Conservation (phyloP, 1,140 invertebrate species). For the Thalassaphorura encarpata region DNA sequence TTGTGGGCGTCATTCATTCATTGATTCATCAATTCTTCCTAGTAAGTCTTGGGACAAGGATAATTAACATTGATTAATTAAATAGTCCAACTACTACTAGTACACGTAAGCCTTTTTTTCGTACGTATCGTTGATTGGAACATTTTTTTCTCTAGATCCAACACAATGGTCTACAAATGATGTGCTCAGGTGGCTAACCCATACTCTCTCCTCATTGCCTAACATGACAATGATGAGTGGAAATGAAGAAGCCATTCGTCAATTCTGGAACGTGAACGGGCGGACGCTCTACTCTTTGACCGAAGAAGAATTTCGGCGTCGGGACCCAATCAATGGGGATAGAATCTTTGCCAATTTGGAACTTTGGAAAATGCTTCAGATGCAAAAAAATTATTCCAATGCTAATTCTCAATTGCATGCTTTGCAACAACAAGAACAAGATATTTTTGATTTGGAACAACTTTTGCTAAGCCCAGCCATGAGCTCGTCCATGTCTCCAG, state of each 20-base stretch:
- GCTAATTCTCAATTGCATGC: not conserved
- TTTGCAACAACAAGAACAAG: constrained; percentile 1
- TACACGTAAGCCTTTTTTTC: too few relatives aligned
- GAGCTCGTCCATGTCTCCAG: not conserved
- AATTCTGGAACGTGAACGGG: constrained; percentile 55
- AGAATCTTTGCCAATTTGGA: constrained; percentile 78
- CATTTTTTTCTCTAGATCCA: constrained; percentile 56
- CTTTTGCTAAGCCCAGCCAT: not conserved
- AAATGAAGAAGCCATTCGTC: not conserved
- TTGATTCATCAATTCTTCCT: too few relatives aligned
- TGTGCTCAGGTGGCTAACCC: constrained; percentile 47
- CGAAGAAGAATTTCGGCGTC: constrained; percentile 73
- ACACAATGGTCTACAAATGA: constrained; percentile 68
- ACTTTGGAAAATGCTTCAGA: constrained; percentile 66
- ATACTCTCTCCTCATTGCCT: constrained; percentile 19
- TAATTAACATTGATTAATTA: too few relatives aligned
- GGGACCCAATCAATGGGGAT: constrained; percentile 64
- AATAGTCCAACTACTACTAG: too few relatives aligned
- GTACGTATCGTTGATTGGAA: not conserved
- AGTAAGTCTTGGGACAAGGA: too few relatives aligned
- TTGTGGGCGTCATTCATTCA: too few relatives aligned
- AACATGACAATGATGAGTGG: not conserved
- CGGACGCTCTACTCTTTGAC: constrained; percentile 58
- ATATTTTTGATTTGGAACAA: constrained; percentile 13
- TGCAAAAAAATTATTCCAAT: not conserved